Evolutionary conservation across 2,113 vertebrate genomes (phyloP), one percentile per base, ranked within the genome.

Genomic region (Aspidoscelis tigris): DNA sequence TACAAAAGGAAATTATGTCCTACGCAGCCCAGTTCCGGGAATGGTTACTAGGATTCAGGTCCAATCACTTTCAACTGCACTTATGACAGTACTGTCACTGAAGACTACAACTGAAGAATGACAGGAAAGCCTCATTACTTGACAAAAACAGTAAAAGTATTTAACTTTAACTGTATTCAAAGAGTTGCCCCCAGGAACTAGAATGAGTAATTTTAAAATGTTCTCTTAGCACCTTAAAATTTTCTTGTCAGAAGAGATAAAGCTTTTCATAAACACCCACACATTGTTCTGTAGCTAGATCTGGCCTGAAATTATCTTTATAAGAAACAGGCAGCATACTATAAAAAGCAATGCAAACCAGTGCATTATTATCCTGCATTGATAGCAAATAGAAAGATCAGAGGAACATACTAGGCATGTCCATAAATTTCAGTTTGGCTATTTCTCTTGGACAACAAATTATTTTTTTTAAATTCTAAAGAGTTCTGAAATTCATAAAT

Each of bases 121-220:
- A 7, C 20, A 11, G 44, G 2, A 41, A 4, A 58, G n/a, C 24
- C n/a, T 70, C 58, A 41, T 65, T 75, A 14, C 58, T 47, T 44
- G 58, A 47, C 10, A 33, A 66, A 9, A 75, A 53, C 18, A 55
- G 26, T 53, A 73, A 76, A 22, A 76, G 6, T 68, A 41, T 20
- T 22, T 47, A 39, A 65, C 26, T 26, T 82, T 41, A 33, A 65
- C 44, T 53, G 7, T 24, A 53, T 53, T n/a, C 44, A 83, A 44
- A 39, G 9, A 83, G 22, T 66, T 66, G 53, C 16, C 20, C 26
- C 21, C 43, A 74, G 41, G 41, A 81, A 73, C 14, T 26, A 50
- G 65, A 81, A 33, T 82, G 43, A 83, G 43, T 76, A 43, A 83
- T 47, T 75, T 81, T 41, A 3, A 81, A 80, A 81, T 21, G 5